Conservation (phyloP, 2,888 invertebrate species). For the Rotaria sp. region DNA sequence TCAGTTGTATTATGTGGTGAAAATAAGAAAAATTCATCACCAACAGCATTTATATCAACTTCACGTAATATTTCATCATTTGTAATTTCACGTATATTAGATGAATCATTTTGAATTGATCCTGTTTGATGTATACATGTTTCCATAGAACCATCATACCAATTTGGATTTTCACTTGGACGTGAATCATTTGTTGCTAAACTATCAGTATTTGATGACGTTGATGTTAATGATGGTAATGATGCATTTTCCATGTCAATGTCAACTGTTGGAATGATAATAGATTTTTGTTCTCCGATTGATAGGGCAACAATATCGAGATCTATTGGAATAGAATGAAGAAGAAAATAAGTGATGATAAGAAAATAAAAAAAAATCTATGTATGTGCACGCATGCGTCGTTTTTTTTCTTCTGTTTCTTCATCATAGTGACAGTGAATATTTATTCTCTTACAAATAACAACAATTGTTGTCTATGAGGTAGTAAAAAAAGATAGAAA, state of each 20-base stretch:
- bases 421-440: neutral
- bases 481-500: neutral
- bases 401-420: neutral
- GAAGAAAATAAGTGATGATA: neutral
- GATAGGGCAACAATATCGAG: neutral
- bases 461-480: neutral
- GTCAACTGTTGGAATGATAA: neutral
- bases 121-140: neutral
- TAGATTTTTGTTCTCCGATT: neutral
- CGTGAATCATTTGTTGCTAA: neutral
- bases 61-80: conserved; percentile 19
- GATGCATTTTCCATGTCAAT: neutral
- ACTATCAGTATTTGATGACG: neutral
- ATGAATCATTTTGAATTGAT: neutral
- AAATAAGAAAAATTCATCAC: conserved; percentile 24
- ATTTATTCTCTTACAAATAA: neutral
- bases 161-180: neutral
- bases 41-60: conserved; percentile 9
- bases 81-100: neutral
- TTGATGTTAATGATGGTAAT: neutral
- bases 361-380: neutral
- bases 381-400: neutral
- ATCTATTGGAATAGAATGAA: conserved; percentile 4
- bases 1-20: neutral
- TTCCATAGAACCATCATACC: neutral